These are phyloP conservation scores for Staurois parvus DNA, from an alignment of 2,797 vertebrate genomes.

Conservation along the genomic window DNA sequence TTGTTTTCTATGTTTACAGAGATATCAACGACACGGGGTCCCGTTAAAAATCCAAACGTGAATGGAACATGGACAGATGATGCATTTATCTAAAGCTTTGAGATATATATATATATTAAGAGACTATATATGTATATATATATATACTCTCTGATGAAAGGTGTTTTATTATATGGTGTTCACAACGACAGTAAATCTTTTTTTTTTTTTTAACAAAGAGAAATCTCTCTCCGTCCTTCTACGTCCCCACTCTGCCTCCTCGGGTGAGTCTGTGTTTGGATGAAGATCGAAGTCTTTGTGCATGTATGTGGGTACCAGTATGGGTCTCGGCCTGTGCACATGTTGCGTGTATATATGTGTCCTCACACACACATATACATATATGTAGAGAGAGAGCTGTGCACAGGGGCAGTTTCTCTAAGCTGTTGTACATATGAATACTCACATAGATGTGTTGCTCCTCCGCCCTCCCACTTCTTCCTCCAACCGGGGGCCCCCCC, in stretches of 20 bases:
- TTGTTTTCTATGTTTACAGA: not conserved
- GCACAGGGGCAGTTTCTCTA: constrained; percentile 34
- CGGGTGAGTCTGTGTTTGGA: constrained; percentile 35
- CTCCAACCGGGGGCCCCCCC: constrained; percentile 35
- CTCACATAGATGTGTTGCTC: constrained; percentile 53
- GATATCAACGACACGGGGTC: not conserved
- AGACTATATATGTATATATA: not conserved
- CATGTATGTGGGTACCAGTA: constrained; percentile 46
- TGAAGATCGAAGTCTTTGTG: constrained; percentile 43
- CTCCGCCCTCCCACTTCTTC: constrained; percentile 36
- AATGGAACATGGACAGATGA: not conserved
- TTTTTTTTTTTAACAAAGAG: no score
- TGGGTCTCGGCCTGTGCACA: constrained; percentile 18
- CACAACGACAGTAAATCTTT: no score
- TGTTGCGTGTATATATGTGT: constrained; percentile 33
- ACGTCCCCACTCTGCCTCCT: constrained; percentile 32
- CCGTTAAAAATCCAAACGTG: not conserved
- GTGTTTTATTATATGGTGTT: no score
- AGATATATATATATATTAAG: not conserved
- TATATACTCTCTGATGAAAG: not conserved
- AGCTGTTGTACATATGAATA: constrained; percentile 58
- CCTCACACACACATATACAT: constrained; percentile 41
- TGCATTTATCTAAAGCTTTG: constrained; percentile 5
- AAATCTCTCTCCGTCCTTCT: no score
- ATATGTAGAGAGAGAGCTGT: not conserved